These are phyloP conservation scores for Acrobasis repandana DNA, from an alignment of 2,888 invertebrate genomes.

Conservation along the genomic window DNA sequence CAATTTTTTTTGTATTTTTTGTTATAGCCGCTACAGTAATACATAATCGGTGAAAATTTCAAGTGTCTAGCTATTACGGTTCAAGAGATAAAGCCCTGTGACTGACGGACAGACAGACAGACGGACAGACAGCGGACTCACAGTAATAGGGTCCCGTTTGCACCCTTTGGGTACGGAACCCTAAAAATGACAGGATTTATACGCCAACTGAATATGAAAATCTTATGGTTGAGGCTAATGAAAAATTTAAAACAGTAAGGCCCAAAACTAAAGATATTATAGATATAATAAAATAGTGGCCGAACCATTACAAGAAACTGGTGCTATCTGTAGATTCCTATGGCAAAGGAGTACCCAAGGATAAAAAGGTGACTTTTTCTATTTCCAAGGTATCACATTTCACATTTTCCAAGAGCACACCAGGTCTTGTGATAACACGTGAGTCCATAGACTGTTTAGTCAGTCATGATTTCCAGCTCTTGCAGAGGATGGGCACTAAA, in stretches of 20 bases:
- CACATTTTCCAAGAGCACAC: constrained; percentile 20
- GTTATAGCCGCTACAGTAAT: too few relatives aligned
- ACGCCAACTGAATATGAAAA: constrained; percentile 10
- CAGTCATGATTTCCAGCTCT: constrained; percentile 24
- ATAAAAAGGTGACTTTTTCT: constrained; percentile 15
- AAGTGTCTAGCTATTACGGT: too few relatives aligned
- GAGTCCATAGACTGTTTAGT: constrained; percentile 22
- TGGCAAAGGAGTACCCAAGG: constrained; percentile 14
- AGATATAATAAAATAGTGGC: constrained; percentile 21
- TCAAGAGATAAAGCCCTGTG: too few relatives aligned
- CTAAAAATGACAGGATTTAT: background rate
- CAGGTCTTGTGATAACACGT: constrained; percentile 20
- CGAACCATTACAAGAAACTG: constrained; percentile 11
- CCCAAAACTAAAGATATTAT: constrained; percentile 23
- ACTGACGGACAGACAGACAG: too few relatives aligned
- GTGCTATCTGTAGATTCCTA: constrained; percentile 19
- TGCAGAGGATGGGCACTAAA: constrained; percentile 23
- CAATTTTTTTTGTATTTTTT: too few relatives aligned
- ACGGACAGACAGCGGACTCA: too few relatives aligned
- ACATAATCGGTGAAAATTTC: too few relatives aligned
- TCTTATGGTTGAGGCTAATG: constrained; percentile 21
- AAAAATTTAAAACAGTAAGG: constrained; percentile 19
- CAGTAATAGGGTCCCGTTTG: too few relatives aligned
- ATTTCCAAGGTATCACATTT: constrained; percentile 20
- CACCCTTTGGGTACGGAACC: background rate